Evolutionary conservation across 1,140 invertebrate species (phyloP).

Genomic region (Lordiphosa mommai): DNA sequence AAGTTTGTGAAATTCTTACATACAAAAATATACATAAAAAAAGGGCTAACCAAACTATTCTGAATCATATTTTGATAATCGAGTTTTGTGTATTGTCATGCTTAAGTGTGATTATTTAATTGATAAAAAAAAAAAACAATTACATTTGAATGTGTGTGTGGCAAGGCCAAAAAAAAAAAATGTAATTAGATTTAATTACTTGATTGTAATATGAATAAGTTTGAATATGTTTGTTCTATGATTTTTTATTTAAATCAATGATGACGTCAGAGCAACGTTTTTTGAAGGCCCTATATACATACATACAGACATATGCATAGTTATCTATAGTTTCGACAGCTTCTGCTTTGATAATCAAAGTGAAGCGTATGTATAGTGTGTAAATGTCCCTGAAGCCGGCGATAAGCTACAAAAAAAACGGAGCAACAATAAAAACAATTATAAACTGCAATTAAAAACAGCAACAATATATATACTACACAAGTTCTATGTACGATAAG

Average conservation of each 20-base stretch:
- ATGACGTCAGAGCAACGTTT: constrained; percentile 29
- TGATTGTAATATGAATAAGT: not conserved
- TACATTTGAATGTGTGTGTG: constrained; percentile 8
- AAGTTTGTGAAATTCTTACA: constrained; percentile 49
- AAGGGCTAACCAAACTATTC: constrained; percentile 5
- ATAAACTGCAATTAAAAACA: constrained; percentile 58
- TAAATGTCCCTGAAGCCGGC: constrained; percentile 6
- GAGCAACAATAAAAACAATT: constrained; percentile 37
- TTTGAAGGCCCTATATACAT: constrained; percentile 2
- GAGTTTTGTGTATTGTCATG: constrained; percentile 55
- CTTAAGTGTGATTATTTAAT: constrained; percentile 53
- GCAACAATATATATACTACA: constrained; percentile 20
- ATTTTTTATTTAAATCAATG: not conserved
- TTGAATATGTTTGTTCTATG: not conserved
- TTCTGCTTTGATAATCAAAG: constrained; percentile 21
- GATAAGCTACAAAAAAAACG: constrained; percentile 12
- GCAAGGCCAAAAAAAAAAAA: constrained; percentile 15
- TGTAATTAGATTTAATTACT: constrained; percentile 8
- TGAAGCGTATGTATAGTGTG: not conserved
- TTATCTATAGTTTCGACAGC: constrained; percentile 35
- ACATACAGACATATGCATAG: not conserved
- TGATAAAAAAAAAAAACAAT: constrained; percentile 42
- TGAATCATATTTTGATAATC: constrained; percentile 21
- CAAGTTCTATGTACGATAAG: not conserved
- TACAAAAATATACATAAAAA: not conserved